Conservation (phyloP, 2,797 vertebrate genomes). For the Mallotus villosus region DNA sequence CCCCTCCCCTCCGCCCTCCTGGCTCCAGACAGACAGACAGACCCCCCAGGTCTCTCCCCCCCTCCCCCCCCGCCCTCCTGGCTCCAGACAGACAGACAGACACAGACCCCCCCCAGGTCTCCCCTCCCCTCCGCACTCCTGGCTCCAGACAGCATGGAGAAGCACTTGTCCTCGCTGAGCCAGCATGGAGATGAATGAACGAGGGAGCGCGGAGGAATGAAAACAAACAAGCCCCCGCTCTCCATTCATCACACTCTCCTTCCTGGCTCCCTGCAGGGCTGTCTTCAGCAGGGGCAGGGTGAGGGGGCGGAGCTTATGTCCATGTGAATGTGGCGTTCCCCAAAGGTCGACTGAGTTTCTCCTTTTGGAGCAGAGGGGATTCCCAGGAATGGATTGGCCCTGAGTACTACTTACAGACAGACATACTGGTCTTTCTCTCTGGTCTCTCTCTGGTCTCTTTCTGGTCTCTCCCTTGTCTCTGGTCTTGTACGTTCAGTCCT, state of each 20-base stretch:
- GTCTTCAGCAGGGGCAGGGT: too few relatives aligned
- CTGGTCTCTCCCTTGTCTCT: constrained; percentile 14
- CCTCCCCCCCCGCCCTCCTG: too few relatives aligned
- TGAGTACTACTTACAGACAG: constrained; percentile 30
- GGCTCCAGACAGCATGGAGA: not conserved
- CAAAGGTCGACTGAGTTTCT: not conserved
- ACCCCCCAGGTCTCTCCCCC: not conserved
- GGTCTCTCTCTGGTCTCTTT: constrained; percentile 9
- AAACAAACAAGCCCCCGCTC: constrained; percentile 15
- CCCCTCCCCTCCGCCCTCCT: not conserved
- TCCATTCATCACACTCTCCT: not conserved
- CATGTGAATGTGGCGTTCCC: not conserved
- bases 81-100: too few relatives aligned
- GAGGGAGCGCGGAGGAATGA: constrained; percentile 3
- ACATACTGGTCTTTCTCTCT: constrained; percentile 6
- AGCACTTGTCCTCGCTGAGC: not conserved
- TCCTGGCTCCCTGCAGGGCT: too few relatives aligned
- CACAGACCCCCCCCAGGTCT: too few relatives aligned
- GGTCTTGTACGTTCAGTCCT: not conserved
- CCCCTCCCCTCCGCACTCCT: not conserved
- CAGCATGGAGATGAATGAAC: constrained; percentile 32
- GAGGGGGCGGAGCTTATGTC: not conserved
- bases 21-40: too few relatives aligned
- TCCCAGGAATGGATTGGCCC: constrained; percentile 11
- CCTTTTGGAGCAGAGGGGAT: constrained; percentile 15